These are phyloP conservation scores for Neotoxoptera formosana DNA, from an alignment of 1,140 invertebrate genomes.

Conservation along the genomic window DNA sequence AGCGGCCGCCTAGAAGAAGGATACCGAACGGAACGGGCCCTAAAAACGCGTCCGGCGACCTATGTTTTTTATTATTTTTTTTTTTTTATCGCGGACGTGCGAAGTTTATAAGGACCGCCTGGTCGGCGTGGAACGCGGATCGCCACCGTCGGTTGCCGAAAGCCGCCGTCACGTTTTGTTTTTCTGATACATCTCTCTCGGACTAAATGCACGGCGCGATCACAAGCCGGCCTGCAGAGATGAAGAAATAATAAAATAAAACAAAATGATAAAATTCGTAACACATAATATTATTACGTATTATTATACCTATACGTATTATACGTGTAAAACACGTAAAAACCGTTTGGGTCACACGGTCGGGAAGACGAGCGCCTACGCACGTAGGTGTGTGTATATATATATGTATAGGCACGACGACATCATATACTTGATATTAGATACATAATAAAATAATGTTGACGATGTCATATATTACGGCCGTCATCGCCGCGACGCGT, in stretches of 20 bases:
- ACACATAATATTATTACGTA: background rate
- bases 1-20: too few relatives aligned
- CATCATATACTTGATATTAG: constrained; percentile 14
- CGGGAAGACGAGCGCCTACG: background rate
- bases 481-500: background rate
- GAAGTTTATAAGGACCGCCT: background rate
- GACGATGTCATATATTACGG: background rate
- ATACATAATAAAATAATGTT: background rate
- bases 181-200: background rate
- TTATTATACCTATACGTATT: background rate
- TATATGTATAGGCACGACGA: background rate
- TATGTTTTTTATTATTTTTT: background rate
- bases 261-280: background rate
- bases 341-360: constrained; percentile 50
- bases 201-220: background rate
- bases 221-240: background rate
- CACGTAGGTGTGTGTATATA: background rate
- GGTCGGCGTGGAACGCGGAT: background rate
- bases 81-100: background rate
- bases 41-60: background rate
- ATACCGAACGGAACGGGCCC: background rate
- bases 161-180: background rate
- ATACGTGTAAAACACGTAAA: background rate
- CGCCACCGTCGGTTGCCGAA: background rate
- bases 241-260: background rate